Percentiles rank a stretch among this genome's conserved stretches.
Evolutionary conservation across 2,888 invertebrate genomes (phyloP).

Genomic region (Xanthia togata): DNA sequence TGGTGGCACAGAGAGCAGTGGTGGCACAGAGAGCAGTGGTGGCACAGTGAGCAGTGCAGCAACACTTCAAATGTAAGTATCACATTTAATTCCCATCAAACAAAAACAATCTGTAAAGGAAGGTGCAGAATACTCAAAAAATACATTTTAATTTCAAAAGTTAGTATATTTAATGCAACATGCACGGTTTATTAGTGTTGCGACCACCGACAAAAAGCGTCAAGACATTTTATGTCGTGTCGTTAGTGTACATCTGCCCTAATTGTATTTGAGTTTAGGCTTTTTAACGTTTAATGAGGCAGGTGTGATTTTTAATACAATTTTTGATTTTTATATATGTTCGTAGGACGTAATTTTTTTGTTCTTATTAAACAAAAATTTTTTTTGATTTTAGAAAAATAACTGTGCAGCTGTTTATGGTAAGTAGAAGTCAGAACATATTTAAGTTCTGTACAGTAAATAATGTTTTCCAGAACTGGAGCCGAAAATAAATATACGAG

Average conservation of each 20-base stretch:
- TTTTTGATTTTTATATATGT: constrained; percentile 44
- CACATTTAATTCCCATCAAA: neutral
- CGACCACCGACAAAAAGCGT: constrained; percentile 56
- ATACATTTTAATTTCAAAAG: constrained; percentile 24
- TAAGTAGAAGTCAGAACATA: neutral
- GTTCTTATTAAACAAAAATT: neutral
- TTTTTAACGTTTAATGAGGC: constrained; percentile 58
- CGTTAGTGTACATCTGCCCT: constrained; percentile 59
- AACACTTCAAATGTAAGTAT: constrained; percentile 8
- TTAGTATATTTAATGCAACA: constrained; percentile 14
- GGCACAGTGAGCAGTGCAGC: no score
- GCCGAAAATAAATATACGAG: neutral
- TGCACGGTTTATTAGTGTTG: constrained; percentile 25
- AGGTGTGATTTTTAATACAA: constrained; percentile 58
- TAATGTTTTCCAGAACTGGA: neutral
- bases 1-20: no score
- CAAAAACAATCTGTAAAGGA: neutral
- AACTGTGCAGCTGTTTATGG: neutral
- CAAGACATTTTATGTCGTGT: constrained; percentile 42
- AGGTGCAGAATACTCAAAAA: constrained; percentile 1
- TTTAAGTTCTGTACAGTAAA: no score
- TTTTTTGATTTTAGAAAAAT: neutral
- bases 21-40: no score
- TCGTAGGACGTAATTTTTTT: neutral
- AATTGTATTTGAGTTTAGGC: constrained; percentile 58